Percentiles rank a stretch among this genome's conserved stretches.
Conservation (phyloP, 2,888 invertebrate genomes). For the Prosapia bicincta region DNA sequence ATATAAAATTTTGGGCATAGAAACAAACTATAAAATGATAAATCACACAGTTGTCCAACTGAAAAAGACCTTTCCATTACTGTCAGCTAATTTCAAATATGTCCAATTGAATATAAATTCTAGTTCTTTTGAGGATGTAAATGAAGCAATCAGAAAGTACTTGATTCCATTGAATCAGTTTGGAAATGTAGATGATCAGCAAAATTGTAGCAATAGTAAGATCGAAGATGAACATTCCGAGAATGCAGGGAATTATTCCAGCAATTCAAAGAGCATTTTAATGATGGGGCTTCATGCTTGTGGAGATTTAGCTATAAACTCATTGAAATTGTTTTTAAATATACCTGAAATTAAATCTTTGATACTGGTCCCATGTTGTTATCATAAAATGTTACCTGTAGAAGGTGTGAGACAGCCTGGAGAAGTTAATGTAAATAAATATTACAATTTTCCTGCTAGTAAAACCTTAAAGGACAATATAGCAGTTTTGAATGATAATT, state of each 20-base stretch:
- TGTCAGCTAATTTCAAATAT: not conserved
- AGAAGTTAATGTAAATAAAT: not conserved
- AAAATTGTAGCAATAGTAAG: not conserved
- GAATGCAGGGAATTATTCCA: not conserved
- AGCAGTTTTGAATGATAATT: not conserved
- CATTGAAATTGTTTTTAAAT: conserved; percentile 6
- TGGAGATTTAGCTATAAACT: conserved; percentile 16
- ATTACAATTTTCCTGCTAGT: conserved; percentile 12
- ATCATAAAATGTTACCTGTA: conserved; percentile 16
- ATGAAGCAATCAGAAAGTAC: not conserved
- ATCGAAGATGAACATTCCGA: not conserved
- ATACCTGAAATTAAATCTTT: conserved; percentile 14
- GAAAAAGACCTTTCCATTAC: not conserved
- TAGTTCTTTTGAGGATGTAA: not conserved
- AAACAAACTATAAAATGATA: conserved; percentile 1
- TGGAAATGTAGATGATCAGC: not conserved
- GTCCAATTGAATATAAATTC: not conserved
- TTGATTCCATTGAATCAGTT: not conserved
- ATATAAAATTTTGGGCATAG: conserved; percentile 14
- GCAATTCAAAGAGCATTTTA: not conserved
- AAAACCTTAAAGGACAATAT: not conserved
- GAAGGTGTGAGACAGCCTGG: not conserved
- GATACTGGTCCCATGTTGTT: conserved; percentile 17
- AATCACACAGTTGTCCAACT: not conserved
- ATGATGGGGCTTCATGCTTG: conserved; percentile 22